A percentile compares a stretch with the other conserved stretches of the same genome.
These are phyloP conservation scores for Tenualosa ilisha DNA, from an alignment of 2,797 vertebrate species.

Conservation along the genomic window DNA sequence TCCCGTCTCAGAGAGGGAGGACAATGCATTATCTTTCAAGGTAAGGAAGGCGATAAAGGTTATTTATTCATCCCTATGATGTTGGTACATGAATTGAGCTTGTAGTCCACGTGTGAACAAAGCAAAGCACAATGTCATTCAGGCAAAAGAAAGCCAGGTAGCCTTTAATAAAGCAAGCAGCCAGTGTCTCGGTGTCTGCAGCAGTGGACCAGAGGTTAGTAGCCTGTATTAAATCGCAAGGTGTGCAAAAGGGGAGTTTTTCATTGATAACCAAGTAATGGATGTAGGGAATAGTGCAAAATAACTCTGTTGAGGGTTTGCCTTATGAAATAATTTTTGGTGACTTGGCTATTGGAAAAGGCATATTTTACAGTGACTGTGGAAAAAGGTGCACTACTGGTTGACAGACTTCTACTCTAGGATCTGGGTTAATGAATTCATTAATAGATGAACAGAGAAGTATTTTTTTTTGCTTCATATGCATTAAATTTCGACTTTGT, in stretches of 20 bases:
- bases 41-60: constrained; percentile 59
- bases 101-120: constrained; percentile 18
- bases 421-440: constrained; percentile 1
- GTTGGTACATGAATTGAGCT: not conserved
- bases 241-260: not conserved
- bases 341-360: not conserved
- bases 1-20: constrained; percentile 75
- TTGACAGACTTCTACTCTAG: not conserved
- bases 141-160: not conserved
- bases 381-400: not conserved
- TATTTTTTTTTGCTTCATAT: not conserved
- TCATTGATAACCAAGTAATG: constrained; percentile 11
- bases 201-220: not conserved
- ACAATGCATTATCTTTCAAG: constrained; percentile 81
- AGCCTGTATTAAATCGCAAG: constrained; percentile 15
- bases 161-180: not conserved
- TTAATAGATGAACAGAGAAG: not conserved
- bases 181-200: not conserved
- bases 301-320: not conserved
- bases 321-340: not conserved
- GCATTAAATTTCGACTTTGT: not conserved
- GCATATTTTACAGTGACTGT: not conserved
- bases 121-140: not conserved
- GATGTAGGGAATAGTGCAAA: not conserved
- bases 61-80: not conserved